Base-by-base conservation (phyloP, 2,888 invertebrate genomes). In the Ennomos fuscantarius region DNA sequence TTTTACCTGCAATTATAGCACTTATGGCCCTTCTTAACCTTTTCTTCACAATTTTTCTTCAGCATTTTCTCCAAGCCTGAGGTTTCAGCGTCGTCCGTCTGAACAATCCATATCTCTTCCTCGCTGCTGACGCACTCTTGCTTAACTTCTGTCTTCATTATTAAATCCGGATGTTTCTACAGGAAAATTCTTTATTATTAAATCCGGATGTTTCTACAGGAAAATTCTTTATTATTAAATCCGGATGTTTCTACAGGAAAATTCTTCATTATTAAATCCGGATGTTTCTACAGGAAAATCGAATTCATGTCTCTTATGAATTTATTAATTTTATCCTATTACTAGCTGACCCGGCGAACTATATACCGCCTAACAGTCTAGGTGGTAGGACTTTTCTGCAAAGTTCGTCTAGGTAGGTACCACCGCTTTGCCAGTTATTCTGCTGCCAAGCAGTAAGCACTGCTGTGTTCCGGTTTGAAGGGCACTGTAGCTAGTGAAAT, bases 51-150 rank as follows among this genome's bases (percentile, higher is more conserved):
- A 9, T 40, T 48, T 24, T 48, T 47, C 39, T 59, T 60, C 0
- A 88, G 62, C 0, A 87, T 54, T 1, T 70, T 75, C 60, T 80
- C 70, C 31, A 88, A 32, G n/a, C 77, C 69, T 0, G 74, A 63
- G 0, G 73, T 65, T 5, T 80, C 84, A 9, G 77, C 81, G 13
- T 86, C 89, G 1, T 76, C 84, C 0, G 87, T 85, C 64, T 90
- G 89, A 0, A 92, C 84, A 2, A 92, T 92, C 92, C 92, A 91
- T 57, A 91, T 89, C 53, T 90, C 90, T 36, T 91, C 90, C 13
- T 91, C 92, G 37, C 89, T 85, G 53, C 78, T 87, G 9, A 85
- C 5, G 0, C 71, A 69, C 48, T 90, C 91, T 55, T 87, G 84
- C 49, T 90, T 89, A 9, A 88, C 82, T 58, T 89, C 89, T 0